Conservation (phyloP, 2,797 vertebrate genomes). For the Muraenolepis orangiensis region DNA sequence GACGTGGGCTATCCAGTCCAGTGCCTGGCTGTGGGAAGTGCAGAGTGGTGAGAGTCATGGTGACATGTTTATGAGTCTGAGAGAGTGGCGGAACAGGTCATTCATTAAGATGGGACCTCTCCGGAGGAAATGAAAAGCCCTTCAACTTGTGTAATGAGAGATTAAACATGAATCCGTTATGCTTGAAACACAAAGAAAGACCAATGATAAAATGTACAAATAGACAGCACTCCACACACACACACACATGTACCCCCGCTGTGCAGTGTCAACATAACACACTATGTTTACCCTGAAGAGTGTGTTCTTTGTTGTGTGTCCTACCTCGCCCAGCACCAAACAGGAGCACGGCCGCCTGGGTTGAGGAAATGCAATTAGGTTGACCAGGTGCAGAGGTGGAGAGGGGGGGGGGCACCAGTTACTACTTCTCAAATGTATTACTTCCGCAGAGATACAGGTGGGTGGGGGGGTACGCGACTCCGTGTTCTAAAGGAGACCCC, state of each 20-base stretch:
- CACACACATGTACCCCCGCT: conserved; percentile 28
- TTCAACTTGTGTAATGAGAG: conserved; percentile 9
- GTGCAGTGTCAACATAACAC: conserved; percentile 75
- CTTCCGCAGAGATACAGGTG: conserved; percentile 84
- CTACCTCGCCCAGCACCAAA: conserved; percentile 42
- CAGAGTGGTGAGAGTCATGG: conserved; percentile 92
- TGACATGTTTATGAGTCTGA: conserved; percentile 96
- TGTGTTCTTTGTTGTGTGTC: conserved; percentile 21
- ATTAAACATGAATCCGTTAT: neutral
- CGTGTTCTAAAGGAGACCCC: conserved; percentile 53
- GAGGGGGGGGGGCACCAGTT: conserved; percentile 82
- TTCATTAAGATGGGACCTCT: conserved; percentile 87
- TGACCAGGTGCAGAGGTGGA: conserved; percentile 97
- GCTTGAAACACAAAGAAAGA: neutral
- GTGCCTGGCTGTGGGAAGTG: conserved; percentile 80
- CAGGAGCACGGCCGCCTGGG: conserved; percentile 52
- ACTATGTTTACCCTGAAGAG: conserved; percentile 76
- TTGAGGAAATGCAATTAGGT: conserved; percentile 88
- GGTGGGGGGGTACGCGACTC: conserved; percentile 28
- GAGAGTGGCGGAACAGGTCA: conserved; percentile 86
- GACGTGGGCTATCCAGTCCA: conserved; percentile 52
- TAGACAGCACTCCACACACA: conserved; percentile 3
- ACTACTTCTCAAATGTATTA: conserved; percentile 93
- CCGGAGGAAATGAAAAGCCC: conserved; percentile 72
- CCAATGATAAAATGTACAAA: neutral